A percentile compares a stretch with the other conserved stretches of the same genome.
phyloP scores from a whole-genome alignment of 1,140 invertebrate genomes.

The Globodera rostochiensis region DNA sequence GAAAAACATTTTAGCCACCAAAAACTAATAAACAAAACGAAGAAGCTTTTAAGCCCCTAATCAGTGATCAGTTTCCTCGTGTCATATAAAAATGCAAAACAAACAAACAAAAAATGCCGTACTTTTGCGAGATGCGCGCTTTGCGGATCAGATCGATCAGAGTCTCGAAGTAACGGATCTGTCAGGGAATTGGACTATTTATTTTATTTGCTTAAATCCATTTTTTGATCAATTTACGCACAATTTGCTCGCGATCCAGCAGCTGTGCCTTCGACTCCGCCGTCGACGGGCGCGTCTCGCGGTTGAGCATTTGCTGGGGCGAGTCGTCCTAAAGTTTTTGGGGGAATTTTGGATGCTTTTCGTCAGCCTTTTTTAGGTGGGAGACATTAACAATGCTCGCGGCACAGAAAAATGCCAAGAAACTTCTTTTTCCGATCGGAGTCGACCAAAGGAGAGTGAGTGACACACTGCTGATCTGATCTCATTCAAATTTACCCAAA shows the following conservation, averaged over 20 bases:
- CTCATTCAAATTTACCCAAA: no score
- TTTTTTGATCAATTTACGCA: not conserved
- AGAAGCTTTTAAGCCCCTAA: no score
- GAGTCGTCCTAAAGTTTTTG: conserved; percentile 25
- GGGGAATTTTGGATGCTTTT: not conserved
- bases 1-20: no score
- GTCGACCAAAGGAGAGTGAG: no score
- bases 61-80: no score
- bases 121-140: conserved; percentile 48
- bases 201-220: not conserved
- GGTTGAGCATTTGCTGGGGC: conserved; percentile 22
- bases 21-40: no score
- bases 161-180: conserved; percentile 46
- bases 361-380: not conserved
- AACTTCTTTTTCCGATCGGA: no score
- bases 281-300: not conserved
- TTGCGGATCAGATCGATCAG: conserved; percentile 57
- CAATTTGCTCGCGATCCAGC: conserved; percentile 47
- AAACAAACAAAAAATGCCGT: not conserved
- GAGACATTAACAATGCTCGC: no score
- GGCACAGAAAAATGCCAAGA: no score
- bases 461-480: no score
- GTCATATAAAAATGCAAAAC: no score
- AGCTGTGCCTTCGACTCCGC: conserved; percentile 28
- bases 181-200: no score